Percentiles rank a stretch among this genome's conserved stretches.
These are phyloP conservation scores for Alosa sapidissima DNA, from an alignment of 2,797 vertebrate species.

Conservation along the genomic window DNA sequence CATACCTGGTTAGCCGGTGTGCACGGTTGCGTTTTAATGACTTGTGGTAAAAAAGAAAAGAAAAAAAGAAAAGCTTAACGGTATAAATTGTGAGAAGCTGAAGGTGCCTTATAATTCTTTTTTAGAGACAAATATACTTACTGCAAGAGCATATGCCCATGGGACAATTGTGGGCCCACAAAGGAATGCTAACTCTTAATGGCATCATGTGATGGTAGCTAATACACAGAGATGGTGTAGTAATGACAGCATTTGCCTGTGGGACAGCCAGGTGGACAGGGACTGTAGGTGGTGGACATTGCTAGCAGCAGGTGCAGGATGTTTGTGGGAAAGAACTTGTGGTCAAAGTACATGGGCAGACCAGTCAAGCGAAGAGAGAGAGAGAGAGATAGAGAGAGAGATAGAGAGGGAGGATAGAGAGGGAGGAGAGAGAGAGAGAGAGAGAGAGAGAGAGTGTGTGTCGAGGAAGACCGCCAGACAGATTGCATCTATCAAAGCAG, in stretches of 20 bases:
- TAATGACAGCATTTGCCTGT: background rate
- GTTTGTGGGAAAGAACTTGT: background rate
- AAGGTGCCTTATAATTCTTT: conserved; percentile 8
- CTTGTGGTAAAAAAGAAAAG: background rate
- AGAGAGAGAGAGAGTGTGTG: conserved; percentile 21
- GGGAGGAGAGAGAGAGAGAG: background rate
- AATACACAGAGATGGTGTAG: background rate
- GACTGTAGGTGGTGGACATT: background rate
- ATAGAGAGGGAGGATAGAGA: conserved; percentile 29
- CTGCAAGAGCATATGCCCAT: background rate
- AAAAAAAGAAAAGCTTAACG: too few relatives aligned
- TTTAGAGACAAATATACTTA: background rate
- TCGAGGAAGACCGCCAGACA: conserved; percentile 43
- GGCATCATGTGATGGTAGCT: background rate
- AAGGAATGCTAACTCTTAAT: background rate
- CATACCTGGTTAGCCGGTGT: background rate
- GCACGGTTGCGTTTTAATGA: background rate
- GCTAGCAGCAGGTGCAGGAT: background rate
- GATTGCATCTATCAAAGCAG: conserved; percentile 61
- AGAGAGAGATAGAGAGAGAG: background rate
- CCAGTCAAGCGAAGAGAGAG: background rate
- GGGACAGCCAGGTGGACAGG: background rate
- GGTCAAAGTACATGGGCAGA: background rate
- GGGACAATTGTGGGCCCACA: background rate
- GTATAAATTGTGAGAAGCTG: background rate